Percentiles rank a stretch among this genome's conserved stretches.
Conservation (phyloP, 92 coral and sea anemone species). For the Epizoanthus scotinus region DNA sequence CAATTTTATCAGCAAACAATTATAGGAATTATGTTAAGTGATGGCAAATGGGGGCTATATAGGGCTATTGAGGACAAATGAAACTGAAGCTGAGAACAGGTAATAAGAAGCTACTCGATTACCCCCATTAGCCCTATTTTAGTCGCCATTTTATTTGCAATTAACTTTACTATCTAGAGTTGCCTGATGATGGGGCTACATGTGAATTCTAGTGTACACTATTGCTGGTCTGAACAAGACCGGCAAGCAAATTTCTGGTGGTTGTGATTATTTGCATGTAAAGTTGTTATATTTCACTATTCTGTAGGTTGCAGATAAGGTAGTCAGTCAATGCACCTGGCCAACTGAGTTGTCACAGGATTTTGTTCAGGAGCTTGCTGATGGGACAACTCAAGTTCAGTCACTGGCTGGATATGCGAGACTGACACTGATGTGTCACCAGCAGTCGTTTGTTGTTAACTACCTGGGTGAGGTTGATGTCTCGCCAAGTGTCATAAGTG, state of each 20-base stretch:
- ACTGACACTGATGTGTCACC: slow-evolving; percentile 63
- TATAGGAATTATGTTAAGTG: no score
- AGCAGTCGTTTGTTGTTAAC: slow-evolving; percentile 54
- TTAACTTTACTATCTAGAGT: no score
- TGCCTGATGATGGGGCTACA: no score
- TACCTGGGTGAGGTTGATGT: slow-evolving; percentile 61
- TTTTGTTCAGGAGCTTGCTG: slow-evolving; percentile 44
- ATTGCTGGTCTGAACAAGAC: no score
- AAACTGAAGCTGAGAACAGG: no score
- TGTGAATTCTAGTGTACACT: no score
- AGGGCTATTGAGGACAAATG: no score
- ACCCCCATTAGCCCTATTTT: no score
- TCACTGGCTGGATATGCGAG: slow-evolving; percentile 81
- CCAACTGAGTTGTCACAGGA: slow-evolving; percentile 47
- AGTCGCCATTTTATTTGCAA: no score
- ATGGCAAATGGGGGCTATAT: no score
- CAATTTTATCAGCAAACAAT: no score
- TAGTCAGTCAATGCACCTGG: slow-evolving; percentile 73
- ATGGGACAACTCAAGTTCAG: slow-evolving; percentile 54
- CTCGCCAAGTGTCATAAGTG: not conserved
- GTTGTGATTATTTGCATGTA: not conserved
- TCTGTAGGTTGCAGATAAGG: slow-evolving; percentile 55
- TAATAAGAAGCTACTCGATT: no score
- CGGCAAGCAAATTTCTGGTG: not conserved
- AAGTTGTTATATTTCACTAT: not conserved